Base-by-base conservation (phyloP, 1,140 invertebrate species). In the Hyles vespertilio region DNA sequence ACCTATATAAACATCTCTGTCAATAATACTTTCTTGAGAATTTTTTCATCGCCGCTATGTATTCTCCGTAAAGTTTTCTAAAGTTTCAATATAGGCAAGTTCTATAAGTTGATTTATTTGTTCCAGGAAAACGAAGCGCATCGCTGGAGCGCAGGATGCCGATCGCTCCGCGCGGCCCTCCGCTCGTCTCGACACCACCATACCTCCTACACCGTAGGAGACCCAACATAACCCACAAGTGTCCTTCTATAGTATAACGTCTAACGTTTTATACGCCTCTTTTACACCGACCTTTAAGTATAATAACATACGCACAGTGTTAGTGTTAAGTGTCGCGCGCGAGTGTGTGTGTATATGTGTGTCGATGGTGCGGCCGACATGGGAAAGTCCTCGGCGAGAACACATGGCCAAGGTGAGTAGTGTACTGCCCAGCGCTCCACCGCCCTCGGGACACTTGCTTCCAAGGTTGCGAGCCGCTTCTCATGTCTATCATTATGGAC, bases 341-440 rank as follows among this genome's bases (percentile, higher is more conserved):
- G 79, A 67, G 80, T 82, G 81, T 69, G 67, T 65, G 68, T 77
- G 75, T 81, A 65, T 79, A 78, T 77, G 82, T 79, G 83, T 78
- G 83, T 82, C 74, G 81, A 88, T 88, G 85, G 83, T 88, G 81
- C 81, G 85, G 80, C 80, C 87, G 87, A 89, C 87, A 90, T 90
- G 87, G 89, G 89, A 89, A 89, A 90, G 74, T 89, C 87, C 82
- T 90, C 87, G 79, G 87, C 86, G 72, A 89, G 84, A 89, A 89
- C 89, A 89, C 87, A 90, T 83, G 87, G 87, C 67, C 87, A 89
- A 89, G 89, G 89, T 90, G 70, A 89, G 89, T 56, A 48, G 49
- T 53, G 44, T 56, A 36, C 33, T 56, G 53, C 40, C 52, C 63
- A 65, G 60, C 12, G 46, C 40, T 57, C 53, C 36, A 55, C 58